Conservation (phyloP, 1,140 invertebrate species). For the Pachypsylla venusta region DNA sequence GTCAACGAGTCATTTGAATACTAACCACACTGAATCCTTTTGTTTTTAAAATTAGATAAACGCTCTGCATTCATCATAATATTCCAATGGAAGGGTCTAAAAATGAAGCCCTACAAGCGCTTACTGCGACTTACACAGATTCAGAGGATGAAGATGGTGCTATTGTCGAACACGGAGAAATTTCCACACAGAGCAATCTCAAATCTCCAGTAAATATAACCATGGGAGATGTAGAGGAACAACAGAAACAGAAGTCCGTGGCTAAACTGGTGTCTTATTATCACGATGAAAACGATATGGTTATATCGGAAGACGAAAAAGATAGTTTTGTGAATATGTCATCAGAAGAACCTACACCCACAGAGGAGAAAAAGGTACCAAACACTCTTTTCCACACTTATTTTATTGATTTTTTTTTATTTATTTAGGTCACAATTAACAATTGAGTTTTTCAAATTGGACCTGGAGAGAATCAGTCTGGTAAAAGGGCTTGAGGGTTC, state of each 20-base stretch:
- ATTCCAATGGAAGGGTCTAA: no score
- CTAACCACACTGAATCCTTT: no score
- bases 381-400: no score
- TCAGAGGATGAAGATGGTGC: conserved; percentile 57
- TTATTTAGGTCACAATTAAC: no score
- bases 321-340: conserved; percentile 23
- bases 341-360: conserved; percentile 29
- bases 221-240: conserved; percentile 8
- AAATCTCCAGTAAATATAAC: conserved; percentile 9
- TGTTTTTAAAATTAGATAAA: no score
- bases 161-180: conserved; percentile 34
- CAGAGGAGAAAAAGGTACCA: conserved; percentile 28
- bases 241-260: conserved; percentile 11
- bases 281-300: conserved; percentile 42
- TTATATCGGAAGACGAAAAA: conserved; percentile 61
- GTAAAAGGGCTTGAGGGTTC: no score
- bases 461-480: no score
- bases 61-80: no score
- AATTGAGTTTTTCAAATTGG: no score
- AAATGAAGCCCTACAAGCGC: conserved; percentile 37
- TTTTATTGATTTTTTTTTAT: no score
- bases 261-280: conserved; percentile 51
- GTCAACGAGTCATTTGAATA: no score
- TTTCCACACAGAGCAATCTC: background rate
- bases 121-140: conserved; percentile 68